Evolutionary conservation across 2,113 vertebrate species (phyloP).

Genomic region (Raphicerus campestris): DNA sequence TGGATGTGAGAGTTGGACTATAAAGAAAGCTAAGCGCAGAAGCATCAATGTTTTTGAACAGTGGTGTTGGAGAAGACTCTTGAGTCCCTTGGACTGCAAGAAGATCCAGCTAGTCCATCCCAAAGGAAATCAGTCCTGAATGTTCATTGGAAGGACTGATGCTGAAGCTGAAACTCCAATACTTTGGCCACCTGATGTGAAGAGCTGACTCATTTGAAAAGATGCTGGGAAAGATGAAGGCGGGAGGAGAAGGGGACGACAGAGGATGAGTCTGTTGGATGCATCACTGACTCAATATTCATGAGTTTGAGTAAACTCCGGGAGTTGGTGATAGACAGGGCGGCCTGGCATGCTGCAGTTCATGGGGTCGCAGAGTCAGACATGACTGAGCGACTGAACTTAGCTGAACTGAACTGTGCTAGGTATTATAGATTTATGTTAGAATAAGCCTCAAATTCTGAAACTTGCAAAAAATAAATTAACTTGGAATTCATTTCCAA

Average conservation of each 20-base stretch:
- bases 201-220: not conserved
- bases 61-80: not conserved
- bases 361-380: not conserved
- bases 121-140: not conserved
- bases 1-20: not conserved
- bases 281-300: not conserved
- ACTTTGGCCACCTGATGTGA: not conserved
- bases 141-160: not conserved
- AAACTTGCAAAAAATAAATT: not conserved
- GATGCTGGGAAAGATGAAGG: not conserved
- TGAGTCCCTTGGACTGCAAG: not conserved
- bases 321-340: not conserved
- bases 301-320: not conserved
- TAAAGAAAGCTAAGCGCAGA: not conserved
- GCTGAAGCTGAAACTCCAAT: not conserved
- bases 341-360: not conserved
- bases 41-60: not conserved
- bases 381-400: not conserved
- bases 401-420: not conserved
- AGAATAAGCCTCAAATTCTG: not conserved
- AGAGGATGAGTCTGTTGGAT: not conserved
- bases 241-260: accelerated
- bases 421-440: not conserved
- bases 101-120: not conserved
- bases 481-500: slow-evolving; percentile 36